Conservation (phyloP, 2,888 invertebrate genomes). For the Sesamia inferens region DNA sequence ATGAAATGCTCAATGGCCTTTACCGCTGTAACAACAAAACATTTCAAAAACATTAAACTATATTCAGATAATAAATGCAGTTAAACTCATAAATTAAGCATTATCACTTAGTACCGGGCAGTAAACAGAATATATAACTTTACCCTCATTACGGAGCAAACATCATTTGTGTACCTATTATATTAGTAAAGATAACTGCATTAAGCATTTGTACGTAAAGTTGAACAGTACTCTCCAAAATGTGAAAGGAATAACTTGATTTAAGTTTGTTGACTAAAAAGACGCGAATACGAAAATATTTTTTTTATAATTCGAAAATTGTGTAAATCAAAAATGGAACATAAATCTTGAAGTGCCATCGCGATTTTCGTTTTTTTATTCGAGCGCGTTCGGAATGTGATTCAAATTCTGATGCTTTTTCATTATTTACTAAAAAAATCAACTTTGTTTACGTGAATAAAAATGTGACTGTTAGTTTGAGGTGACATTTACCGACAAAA, state of each 20-base stretch:
- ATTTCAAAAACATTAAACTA: neutral
- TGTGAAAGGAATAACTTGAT: conserved; percentile 46
- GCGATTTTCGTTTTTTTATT: conserved; percentile 12
- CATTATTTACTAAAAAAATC: neutral
- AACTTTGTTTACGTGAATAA: neutral
- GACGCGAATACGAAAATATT: conserved; percentile 8
- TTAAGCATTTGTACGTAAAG: conserved; percentile 26
- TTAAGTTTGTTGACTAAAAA: conserved; percentile 13
- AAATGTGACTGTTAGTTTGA: conserved; percentile 39
- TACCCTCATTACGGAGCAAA: conserved; percentile 61
- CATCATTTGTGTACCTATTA: conserved; percentile 21
- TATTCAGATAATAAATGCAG: conserved; percentile 19
- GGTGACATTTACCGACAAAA: conserved; percentile 16
- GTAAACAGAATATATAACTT: conserved; percentile 55
- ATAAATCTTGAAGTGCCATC: conserved; percentile 17
- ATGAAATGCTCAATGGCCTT: conserved; percentile 31
- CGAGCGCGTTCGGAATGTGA: neutral
- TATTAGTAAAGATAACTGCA: conserved; percentile 31
- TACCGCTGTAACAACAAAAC: conserved; percentile 5
- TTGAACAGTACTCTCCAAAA: conserved; percentile 49
- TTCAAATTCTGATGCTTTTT: neutral
- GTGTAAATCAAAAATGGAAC: conserved; percentile 27
- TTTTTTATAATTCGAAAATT: conserved; percentile 28
- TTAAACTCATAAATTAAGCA: conserved; percentile 47
- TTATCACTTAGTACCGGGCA: conserved; percentile 41